Evolutionary conservation across 2,113 vertebrate species (phyloP), one percentile per base, ranked within the genome.

Genomic region (Athene cunicularia): DNA sequence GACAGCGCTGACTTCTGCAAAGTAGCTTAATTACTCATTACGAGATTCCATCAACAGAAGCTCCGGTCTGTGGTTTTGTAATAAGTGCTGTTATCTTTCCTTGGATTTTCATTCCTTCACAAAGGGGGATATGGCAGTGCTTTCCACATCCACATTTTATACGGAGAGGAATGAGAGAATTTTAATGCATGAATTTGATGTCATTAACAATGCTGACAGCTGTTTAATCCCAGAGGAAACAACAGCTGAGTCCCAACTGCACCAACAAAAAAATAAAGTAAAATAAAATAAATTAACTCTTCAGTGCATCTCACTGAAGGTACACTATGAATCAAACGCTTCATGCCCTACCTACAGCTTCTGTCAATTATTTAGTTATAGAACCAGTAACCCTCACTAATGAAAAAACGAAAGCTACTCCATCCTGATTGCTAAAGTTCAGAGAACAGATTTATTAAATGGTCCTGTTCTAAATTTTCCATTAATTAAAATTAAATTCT

Each of bases 181-280:
- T 97, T 98, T 98, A 98, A 97, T 97, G 98, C 98, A 98, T 98
- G 98, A 98, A 99, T 98, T 97, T 97, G 96, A 97, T 98, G 98
- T 98, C 98, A 99, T 99, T 99, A 99, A 99, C 99, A 97, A 98
- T 96, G 58, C 98, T 97, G 98, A 98, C 99, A 99, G 99, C 99
- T 99, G 98, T 98, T 98, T 98, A 98, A 99, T 98, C 98, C 99
- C 98, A 98, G 96, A 98, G 98, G 98, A 98, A 98, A 98, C 98
- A 98, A 98, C 98, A 99, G 98, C 98, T 99, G 99, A 98, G 97
- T 98, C 96, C 97, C 96, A 95, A 98, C 95, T 94, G 97, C 96
- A 95, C 91, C 97, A 94, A 49, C 91, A 97, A n/a, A 55, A 58
- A 59, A 43, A 33, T 3, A 55, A 59, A 74, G 30, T 74, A 74